Conservation (phyloP, 1,140 invertebrate species). For the Oncopodura yosiiana region DNA sequence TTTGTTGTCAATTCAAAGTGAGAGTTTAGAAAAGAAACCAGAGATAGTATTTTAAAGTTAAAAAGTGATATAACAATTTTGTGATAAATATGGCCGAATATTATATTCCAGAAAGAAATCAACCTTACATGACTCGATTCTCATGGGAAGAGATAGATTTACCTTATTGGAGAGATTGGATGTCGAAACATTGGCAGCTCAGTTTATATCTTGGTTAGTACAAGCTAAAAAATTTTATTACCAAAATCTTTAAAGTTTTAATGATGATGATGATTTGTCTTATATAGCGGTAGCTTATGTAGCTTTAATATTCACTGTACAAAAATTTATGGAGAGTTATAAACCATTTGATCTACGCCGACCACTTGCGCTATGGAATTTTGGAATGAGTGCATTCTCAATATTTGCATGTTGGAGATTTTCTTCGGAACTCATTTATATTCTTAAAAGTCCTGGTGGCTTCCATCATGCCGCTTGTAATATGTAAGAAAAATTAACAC, state of each 20-base stretch:
- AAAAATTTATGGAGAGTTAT: conserved; percentile 12
- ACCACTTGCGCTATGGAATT: conserved; percentile 15
- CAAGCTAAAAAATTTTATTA: too few species aligned
- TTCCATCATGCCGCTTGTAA: conserved; percentile 15
- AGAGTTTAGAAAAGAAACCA: too few species aligned
- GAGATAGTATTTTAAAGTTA: too few species aligned
- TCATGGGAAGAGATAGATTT: conserved; percentile 14
- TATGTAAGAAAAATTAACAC: background rate
- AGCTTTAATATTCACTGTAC: conserved; percentile 6
- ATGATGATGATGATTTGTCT: too few species aligned
- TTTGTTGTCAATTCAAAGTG: too few species aligned
- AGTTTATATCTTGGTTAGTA: too few species aligned
- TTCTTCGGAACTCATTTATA: conserved; percentile 18
- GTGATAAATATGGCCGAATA: conserved; percentile 37
- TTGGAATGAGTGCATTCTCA: conserved; percentile 19
- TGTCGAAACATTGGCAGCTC: conserved; percentile 13
- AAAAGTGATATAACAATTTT: too few species aligned
- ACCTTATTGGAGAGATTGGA: conserved; percentile 23
- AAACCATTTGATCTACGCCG: conserved; percentile 17
- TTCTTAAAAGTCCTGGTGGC: conserved; percentile 5
- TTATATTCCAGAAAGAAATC: conserved; percentile 27
- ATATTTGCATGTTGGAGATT: conserved; percentile 12
- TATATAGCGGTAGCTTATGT: conserved; percentile 13
- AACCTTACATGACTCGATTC: conserved; percentile 13
- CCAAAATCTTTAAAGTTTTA: too few species aligned